A percentile compares a stretch with the other conserved stretches of the same genome.
Conservation (phyloP, 2,888 invertebrate genomes). For the Oxystoma pomonae region DNA sequence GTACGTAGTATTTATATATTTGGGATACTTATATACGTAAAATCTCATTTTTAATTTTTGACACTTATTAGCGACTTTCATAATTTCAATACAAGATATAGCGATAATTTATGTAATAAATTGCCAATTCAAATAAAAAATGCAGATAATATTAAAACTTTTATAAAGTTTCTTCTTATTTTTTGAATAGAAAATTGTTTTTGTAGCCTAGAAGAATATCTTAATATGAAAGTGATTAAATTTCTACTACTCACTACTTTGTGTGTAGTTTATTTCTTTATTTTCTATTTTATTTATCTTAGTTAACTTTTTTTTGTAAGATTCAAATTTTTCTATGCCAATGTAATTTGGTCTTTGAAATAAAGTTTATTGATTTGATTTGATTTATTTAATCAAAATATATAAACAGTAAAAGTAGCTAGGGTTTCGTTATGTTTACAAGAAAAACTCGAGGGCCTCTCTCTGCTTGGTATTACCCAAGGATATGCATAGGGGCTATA, state of each 20-base stretch:
- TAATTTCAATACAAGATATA: conserved; percentile 2
- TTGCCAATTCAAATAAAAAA: not conserved
- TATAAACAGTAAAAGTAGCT: too few relatives aligned
- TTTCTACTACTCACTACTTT: too few relatives aligned
- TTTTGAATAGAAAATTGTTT: conserved; percentile 1
- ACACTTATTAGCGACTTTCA: not conserved
- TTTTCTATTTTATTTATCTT: too few relatives aligned
- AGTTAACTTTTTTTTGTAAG: not conserved
- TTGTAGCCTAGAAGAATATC: not conserved
- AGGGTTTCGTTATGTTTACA: too few relatives aligned
- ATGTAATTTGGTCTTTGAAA: not conserved
- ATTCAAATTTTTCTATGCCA: not conserved
- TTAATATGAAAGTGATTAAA: too few relatives aligned
- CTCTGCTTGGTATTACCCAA: too few relatives aligned
- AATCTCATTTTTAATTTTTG: too few relatives aligned
- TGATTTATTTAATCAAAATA: too few relatives aligned
- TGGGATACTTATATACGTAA: not conserved
- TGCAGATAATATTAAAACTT: not conserved
- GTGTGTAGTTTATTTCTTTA: too few relatives aligned
- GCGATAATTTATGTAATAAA: not conserved
- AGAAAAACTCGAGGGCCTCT: too few relatives aligned
- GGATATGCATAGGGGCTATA: too few relatives aligned
- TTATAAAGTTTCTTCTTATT: not conserved
- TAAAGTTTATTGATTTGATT: not conserved
- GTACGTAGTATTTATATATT: not conserved